Evolutionary conservation across 2,113 vertebrate species (phyloP), one percentile per base, ranked within the genome.

Genomic region (Xyliphius kryptos): DNA sequence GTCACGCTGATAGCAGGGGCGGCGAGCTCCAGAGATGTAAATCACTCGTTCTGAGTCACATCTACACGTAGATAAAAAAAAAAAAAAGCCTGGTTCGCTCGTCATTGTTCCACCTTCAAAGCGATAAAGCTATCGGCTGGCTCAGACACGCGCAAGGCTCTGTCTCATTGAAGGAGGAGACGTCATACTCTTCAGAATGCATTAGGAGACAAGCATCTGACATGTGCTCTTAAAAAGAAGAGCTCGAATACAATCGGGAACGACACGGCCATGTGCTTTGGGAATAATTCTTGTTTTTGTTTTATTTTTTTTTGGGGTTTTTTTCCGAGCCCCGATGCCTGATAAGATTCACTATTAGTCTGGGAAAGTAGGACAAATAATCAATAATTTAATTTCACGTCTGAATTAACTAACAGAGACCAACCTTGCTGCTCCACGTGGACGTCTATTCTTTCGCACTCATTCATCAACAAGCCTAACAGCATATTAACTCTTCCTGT

Each of bases 301-400:
- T n/a, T n/a, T n/a, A n/a, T n/a, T n/a, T n/a, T n/a, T n/a, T 53
- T 22, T 13, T 56, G 47, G 53, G 54, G 44, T 43, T 6, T 22
- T n/a, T 32, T 60, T 47, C n/a, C 1, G 20, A 9, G 12, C 47
- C 20, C 37, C 40, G 41, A 51, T 53, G 38, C 37, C 32, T n/a
- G n/a, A n/a, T n/a, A n/a, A n/a, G n/a, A n/a, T n/a, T 54, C 53
- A 40, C n/a, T 44, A 67, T 68, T 73, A 47, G 61, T 68, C 68
- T 66, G 16, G 26, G 52, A 59, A 66, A 71, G 22, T n/a, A 60
- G 9, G 14, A 49, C 61, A 63, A 46, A 58, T 66, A 72, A 75
- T 75, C 73, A 66, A 75, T 75, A 63, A 65, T 69, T 75, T 72
- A 69, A 72, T 75, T 72, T 72, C 73, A 69, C 63, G 69, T 75